These are phyloP conservation scores for Pterobdella sp. DNA, from an alignment of 2,888 invertebrate genomes.

Conservation along the genomic window DNA sequence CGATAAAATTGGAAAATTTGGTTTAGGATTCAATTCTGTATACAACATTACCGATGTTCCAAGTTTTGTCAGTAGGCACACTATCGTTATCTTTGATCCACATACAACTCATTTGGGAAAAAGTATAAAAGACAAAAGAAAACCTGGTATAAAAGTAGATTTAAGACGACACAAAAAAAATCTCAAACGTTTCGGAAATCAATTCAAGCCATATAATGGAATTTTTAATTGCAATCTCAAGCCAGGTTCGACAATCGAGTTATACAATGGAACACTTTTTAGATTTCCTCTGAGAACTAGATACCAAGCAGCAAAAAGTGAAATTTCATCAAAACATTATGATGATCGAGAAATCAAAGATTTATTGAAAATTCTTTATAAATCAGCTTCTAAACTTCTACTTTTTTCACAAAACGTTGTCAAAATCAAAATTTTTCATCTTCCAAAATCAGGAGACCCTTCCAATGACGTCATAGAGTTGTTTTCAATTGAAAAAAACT, in stretches of 20 bases:
- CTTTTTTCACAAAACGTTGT: conserved; percentile 46
- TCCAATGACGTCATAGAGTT: conserved; percentile 30
- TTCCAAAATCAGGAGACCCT: conserved; percentile 33
- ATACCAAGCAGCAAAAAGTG: conserved; percentile 42
- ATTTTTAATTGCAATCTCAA: conserved; percentile 42
- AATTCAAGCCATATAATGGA: conserved; percentile 43
- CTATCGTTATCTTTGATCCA: conserved; percentile 47
- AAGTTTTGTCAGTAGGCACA: conserved; percentile 44
- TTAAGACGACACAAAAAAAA: conserved; percentile 37
- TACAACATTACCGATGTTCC: conserved; percentile 49
- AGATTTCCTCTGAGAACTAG: conserved; percentile 44
- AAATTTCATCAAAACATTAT: conserved; percentile 42
- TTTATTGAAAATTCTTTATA: conserved; percentile 41
- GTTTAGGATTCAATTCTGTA: conserved; percentile 47
- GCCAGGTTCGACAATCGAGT: conserved; percentile 33
- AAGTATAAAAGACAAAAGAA: conserved; percentile 39
- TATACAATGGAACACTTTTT: conserved; percentile 44
- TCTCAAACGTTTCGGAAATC: conserved; percentile 39
- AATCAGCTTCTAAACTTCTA: conserved; percentile 42
- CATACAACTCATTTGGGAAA: conserved; percentile 42
- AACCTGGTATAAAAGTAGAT: conserved; percentile 41
- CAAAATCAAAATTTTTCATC: conserved; percentile 41
- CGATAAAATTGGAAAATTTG: conserved; percentile 47
- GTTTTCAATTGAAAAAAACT: conserved; percentile 34
- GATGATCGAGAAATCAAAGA: conserved; percentile 40